A percentile compares a stretch with the other conserved stretches of the same genome.
Evolutionary conservation across 2,797 vertebrate genomes (phyloP).

Genomic region (Fistularia commersonii): DNA sequence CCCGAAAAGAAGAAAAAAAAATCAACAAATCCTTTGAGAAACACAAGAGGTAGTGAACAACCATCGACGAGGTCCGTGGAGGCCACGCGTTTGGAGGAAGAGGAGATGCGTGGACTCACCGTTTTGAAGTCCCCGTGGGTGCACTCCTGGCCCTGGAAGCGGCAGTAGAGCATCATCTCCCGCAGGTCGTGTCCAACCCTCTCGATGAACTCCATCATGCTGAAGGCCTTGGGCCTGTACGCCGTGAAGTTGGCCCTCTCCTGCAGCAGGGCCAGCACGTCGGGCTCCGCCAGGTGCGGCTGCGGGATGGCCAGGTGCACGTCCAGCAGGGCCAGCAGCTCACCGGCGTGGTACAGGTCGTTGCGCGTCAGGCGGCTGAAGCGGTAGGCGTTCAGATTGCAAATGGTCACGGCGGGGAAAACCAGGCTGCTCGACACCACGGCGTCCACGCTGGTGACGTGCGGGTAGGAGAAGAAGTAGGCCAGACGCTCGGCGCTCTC

Average conservation of each 20-base stretch:
- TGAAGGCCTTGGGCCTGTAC: slow-evolving; percentile 91
- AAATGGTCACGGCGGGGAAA: slow-evolving; percentile 93
- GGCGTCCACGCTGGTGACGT: slow-evolving; percentile 92
- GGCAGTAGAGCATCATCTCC: slow-evolving; percentile 98
- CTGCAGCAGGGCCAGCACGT: slow-evolving; percentile 82
- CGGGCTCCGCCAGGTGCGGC: slow-evolving; percentile 88
- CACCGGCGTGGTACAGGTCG: slow-evolving; percentile 94
- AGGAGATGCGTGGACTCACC: slow-evolving; percentile 76
- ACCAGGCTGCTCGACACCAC: slow-evolving; percentile 89
- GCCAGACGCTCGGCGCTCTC: slow-evolving; percentile 90
- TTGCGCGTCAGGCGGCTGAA: slow-evolving; percentile 92
- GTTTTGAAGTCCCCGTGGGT: slow-evolving; percentile 91
- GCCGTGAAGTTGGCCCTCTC: slow-evolving; percentile 92
- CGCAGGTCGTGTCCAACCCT: slow-evolving; percentile 92
- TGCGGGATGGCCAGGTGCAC: slow-evolving; percentile 91
- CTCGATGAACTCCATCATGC: slow-evolving; percentile 95
- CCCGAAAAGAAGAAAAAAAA: no score
- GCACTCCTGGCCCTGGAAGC: slow-evolving; percentile 94
- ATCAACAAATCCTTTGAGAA: no score
- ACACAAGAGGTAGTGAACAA: no score
- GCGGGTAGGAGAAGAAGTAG: slow-evolving; percentile 95
- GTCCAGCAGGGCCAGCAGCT: slow-evolving; percentile 90
- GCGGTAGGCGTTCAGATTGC: slow-evolving; percentile 93
- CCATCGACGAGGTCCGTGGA: no score
- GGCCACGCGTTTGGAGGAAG: no score